phyloP scores from a whole-genome alignment of 1,140 invertebrate species.

The Cyphomyrmex costatus region DNA sequence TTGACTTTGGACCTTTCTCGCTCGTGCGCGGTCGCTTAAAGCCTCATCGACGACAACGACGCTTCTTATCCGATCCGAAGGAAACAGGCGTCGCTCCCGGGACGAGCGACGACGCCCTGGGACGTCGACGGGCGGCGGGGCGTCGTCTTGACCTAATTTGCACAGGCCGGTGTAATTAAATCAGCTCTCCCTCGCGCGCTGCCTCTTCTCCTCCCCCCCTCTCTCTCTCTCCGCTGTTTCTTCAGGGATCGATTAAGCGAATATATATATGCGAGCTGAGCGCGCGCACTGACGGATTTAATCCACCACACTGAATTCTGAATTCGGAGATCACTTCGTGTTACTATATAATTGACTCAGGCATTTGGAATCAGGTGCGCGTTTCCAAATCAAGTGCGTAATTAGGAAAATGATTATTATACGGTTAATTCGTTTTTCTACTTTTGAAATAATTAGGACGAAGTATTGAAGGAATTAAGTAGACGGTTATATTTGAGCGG shows the following conservation, averaged over 20 bases:
- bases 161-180: slow-evolving; percentile 78
- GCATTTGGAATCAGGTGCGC: not conserved
- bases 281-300: slow-evolving; percentile 31
- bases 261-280: slow-evolving; percentile 17
- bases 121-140: slow-evolving; percentile 8
- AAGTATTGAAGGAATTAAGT: not conserved
- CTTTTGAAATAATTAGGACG: not conserved
- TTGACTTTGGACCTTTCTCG: not conserved
- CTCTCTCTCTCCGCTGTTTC: slow-evolving; percentile 32
- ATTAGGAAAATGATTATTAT: slow-evolving; percentile 23
- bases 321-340: slow-evolving; percentile 18
- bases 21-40: not conserved
- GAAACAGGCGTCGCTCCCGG: slow-evolving; percentile 10
- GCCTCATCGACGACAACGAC: slow-evolving; percentile 3
- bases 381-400: not conserved
- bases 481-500: not conserved
- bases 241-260: slow-evolving; percentile 57
- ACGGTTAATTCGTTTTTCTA: not conserved
- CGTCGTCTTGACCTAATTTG: slow-evolving; percentile 80
- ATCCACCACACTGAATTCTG: slow-evolving; percentile 35
- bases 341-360: slow-evolving; percentile 38
- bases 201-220: not conserved
- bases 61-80: slow-evolving; percentile 40
- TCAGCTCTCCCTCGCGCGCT: slow-evolving; percentile 41
- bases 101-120: slow-evolving; percentile 24